Percentiles rank a stretch among this genome's conserved stretches.
These are phyloP conservation scores for Staurois parvus DNA, from an alignment of 2,797 vertebrate genomes.

Conservation along the genomic window DNA sequence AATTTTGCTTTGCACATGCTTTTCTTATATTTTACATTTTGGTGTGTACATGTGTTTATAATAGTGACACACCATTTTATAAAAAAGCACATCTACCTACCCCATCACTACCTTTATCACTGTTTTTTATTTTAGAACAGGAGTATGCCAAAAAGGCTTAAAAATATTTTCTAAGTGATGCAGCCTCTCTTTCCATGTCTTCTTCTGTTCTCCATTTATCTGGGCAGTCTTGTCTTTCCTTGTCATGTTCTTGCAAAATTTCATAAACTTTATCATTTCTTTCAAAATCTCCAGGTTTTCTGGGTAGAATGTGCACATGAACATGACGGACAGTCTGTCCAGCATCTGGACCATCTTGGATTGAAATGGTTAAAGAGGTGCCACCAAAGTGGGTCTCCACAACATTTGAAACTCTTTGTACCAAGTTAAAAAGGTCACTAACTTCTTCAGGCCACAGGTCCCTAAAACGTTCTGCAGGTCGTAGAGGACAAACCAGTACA, in stretches of 20 bases:
- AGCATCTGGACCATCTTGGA: slow-evolving; percentile 78
- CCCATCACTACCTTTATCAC: no score
- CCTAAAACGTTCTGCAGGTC: slow-evolving; percentile 84
- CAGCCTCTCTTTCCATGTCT: slow-evolving; percentile 76
- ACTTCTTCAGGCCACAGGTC: slow-evolving; percentile 87
- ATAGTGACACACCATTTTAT: no score
- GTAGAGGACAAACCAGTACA: slow-evolving; percentile 88
- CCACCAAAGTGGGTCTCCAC: slow-evolving; percentile 87
- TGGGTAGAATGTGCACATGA: slow-evolving; percentile 78
- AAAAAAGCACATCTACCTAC: no score
- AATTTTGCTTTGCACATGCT: no score
- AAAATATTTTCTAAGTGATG: slow-evolving; percentile 69
- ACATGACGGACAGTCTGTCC: slow-evolving; percentile 71
- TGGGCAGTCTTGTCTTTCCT: slow-evolving; percentile 66
- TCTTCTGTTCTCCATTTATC: slow-evolving; percentile 77
- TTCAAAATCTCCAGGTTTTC: slow-evolving; percentile 76
- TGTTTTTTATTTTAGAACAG: no score
- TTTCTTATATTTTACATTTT: no score
- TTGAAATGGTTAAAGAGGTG: slow-evolving; percentile 86
- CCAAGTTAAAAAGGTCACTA: slow-evolving; percentile 81
- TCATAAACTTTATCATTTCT: slow-evolving; percentile 77
- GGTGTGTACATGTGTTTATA: no score
- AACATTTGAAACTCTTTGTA: slow-evolving; percentile 80
- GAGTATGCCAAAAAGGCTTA: slow-evolving; percentile 13
- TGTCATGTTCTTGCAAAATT: slow-evolving; percentile 78